Percentiles rank a stretch among this genome's conserved stretches.
These are phyloP conservation scores for Conus ventricosus DNA, from an alignment of 1,140 invertebrate genomes.

Conservation along the genomic window DNA sequence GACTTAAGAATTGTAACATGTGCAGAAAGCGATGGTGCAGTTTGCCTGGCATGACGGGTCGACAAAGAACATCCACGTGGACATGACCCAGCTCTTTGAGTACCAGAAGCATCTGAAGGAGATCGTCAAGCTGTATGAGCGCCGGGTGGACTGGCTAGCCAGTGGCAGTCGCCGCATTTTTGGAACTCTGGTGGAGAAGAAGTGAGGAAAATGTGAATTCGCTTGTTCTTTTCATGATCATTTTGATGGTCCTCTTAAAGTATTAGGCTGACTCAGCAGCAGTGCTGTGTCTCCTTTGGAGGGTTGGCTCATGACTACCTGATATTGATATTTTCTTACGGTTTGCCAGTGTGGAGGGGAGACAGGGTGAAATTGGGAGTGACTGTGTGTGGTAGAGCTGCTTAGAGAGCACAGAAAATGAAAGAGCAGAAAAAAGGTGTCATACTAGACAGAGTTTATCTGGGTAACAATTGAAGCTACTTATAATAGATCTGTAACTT, in stretches of 20 bases:
- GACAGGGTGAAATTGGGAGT: not conserved
- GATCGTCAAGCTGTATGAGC: constrained; percentile 71
- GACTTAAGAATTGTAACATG: not conserved
- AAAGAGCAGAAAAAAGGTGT: no score
- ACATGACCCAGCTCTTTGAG: constrained; percentile 74
- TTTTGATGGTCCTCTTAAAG: no score
- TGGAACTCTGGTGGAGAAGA: constrained; percentile 73
- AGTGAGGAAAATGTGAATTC: constrained; percentile 50
- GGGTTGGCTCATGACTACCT: no score
- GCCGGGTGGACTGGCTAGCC: constrained; percentile 73
- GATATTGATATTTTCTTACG: not conserved
- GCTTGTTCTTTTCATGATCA: no score
- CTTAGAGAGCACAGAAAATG: no score
- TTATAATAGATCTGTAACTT: no score
- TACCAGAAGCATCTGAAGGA: constrained; percentile 74
- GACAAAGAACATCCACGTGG: constrained; percentile 74
- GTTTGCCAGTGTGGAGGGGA: no score
- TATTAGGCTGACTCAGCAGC: no score
- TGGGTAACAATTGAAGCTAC: no score
- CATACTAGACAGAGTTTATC: no score
- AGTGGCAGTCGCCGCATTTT: constrained; percentile 72
- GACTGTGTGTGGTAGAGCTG: not conserved
- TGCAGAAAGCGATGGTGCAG: constrained; percentile 74
- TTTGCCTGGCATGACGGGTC: constrained; percentile 75
- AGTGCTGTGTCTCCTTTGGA: no score